Base-by-base conservation (phyloP, 2,113 vertebrate species). In the Balaeniceps rex region DNA sequence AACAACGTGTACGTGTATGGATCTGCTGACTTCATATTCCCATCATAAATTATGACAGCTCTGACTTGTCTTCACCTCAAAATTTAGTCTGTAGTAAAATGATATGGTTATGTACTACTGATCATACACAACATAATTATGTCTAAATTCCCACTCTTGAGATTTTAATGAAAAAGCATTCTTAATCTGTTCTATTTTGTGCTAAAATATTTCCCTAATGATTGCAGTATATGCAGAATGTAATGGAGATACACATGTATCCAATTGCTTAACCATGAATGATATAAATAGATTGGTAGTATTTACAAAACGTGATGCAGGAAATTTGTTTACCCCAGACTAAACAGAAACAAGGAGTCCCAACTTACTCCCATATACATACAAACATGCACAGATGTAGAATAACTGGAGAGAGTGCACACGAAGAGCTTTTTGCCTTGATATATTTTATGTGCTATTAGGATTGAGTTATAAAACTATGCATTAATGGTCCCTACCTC, bases 261-360 rank as follows among this genome's bases (percentile, higher is more conserved):
- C 42, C 40, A 79, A 52, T 57, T 92, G 51, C 42, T 83, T 92
- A 75, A 40, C 61, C 29, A 21, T n/a, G 81, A 93, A 79, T 87
- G 69, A 82, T 88, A 46, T 64, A 83, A 92, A 64, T 80, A 58
- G 19, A 51, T 42, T 19, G 40, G 31, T 40, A 75, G 16, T 78
- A 81, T 74, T 97, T 94, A 81, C 69, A 90, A 94, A 93, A 94
- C 1, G 5, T 3, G 4, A 75, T 63, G 76, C 72, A 90, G 65
- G 76, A 95, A 87, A 88, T 95, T 54, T 93, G 64, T 85, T 96
- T 91, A 70, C 42, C 87, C 46, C 68, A 83, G 86, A 91, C 72
- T 83, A 91, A 95, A 94, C 64, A 92, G 88, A 92, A 92, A 86
- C 55, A 88, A 76, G 9, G 60, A 75, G 52, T 71, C 16, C 23